Conservation (phyloP, 2,888 invertebrate genomes). For the Gandaritis pyraliata region DNA sequence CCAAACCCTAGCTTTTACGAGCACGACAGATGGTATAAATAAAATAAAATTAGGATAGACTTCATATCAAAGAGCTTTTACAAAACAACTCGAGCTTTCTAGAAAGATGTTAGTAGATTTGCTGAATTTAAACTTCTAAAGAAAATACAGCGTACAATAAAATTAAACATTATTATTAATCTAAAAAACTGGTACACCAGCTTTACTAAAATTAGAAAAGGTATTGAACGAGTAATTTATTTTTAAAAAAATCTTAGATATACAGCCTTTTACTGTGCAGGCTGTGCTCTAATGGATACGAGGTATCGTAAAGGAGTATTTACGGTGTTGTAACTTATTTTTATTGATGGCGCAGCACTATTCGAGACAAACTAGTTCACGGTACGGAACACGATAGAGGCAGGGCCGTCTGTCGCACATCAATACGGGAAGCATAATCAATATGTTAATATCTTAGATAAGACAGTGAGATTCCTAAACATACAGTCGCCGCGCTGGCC, state of each 20-base stretch:
- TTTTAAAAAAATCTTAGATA: constrained; percentile 38
- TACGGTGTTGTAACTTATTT: constrained; percentile 65
- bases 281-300: constrained; percentile 53
- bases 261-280: constrained; percentile 48
- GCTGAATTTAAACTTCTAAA: background rate
- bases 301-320: constrained; percentile 62
- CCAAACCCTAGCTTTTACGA: background rate
- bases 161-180: background rate
- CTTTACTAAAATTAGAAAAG: background rate
- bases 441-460: constrained; percentile 81
- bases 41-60: no score
- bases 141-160: background rate
- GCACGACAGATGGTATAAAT: no score
- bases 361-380: constrained; percentile 59
- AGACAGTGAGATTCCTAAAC: constrained; percentile 73
- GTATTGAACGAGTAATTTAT: background rate
- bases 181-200: background rate
- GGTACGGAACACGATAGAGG: constrained; percentile 47
- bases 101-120: background rate
- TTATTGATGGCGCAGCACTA: constrained; percentile 63
- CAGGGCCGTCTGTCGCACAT: constrained; percentile 67
- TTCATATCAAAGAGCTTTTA: no score
- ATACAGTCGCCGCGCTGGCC: constrained; percentile 64
- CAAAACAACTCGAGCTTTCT: no score
- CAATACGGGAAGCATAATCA: constrained; percentile 78